phyloP scores from a whole-genome alignment of 2,888 invertebrate genomes.

The Drosophila aldrichi region DNA sequence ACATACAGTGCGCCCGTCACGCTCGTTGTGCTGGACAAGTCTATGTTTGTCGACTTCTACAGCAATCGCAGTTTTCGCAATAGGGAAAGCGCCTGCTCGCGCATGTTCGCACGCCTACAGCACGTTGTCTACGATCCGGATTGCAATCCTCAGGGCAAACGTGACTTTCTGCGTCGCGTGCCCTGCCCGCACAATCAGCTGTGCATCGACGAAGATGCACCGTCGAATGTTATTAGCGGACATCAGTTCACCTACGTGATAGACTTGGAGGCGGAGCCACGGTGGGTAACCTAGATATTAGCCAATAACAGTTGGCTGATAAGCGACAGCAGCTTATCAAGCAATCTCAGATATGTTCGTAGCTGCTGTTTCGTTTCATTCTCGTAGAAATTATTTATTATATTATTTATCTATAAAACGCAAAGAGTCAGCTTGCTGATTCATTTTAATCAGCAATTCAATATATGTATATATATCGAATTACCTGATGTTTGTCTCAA shows the following conservation, averaged over 20 bases:
- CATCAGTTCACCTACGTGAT: constrained; percentile 98
- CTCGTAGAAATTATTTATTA: background rate
- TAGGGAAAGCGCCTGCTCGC: constrained; percentile 91
- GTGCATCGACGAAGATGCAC: constrained; percentile 94
- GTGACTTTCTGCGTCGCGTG: constrained; percentile 91
- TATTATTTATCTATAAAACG: background rate
- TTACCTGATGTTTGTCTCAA: background rate
- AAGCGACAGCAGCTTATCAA: constrained; percentile 9
- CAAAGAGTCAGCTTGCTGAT: background rate
- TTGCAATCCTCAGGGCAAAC: constrained; percentile 88
- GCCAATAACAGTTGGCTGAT: constrained; percentile 30
- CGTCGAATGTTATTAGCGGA: constrained; percentile 93
- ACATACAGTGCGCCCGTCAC: constrained; percentile 89
- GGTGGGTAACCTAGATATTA: constrained; percentile 86
- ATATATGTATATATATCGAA: background rate
- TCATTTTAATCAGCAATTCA: background rate
- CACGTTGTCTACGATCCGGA: constrained; percentile 93
- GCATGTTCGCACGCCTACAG: constrained; percentile 94
- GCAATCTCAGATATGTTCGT: background rate
- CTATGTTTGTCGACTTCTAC: constrained; percentile 95
- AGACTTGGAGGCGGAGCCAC: constrained; percentile 94
- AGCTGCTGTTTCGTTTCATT: background rate
- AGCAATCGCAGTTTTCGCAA: constrained; percentile 89
- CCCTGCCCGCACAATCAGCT: constrained; percentile 92
- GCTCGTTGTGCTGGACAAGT: constrained; percentile 95